Base-by-base conservation (phyloP, 2,888 invertebrate genomes). In the Uloborus plumipes region DNA sequence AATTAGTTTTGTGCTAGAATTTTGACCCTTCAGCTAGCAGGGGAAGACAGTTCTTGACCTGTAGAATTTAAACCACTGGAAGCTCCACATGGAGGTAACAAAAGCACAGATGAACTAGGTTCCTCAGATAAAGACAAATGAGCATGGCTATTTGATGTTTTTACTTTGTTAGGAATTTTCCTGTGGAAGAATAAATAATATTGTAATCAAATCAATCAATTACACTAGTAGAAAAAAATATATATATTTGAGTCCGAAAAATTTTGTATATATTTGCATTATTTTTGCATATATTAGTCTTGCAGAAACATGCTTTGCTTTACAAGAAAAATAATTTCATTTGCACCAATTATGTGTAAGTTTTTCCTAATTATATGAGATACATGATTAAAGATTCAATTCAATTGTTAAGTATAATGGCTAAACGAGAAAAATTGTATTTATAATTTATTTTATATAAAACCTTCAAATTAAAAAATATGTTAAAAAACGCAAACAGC, bases 31-130 rank as follows among this genome's bases (percentile, higher is more conserved):
- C 83, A 83, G 62, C 83, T 83, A 83, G 73, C 77, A 64, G 83
- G 83, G 71, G 77, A 83, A 83, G 83, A 83, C 73, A 83, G 66
- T 77, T 83, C 83, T 77, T 83, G 83, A 69, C 83, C 83, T 64
- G 66, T 62, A 53, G 82, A 72, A 72, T 76, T 71, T 53, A 66
- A 11, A 67, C 66, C 62, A 77, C 76, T 77, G 69, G 83, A 77
- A 73, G 77, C 62, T 73, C 83, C 83, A 83, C 73, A 73, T 16
- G 58, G 72, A 61, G 83, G 83, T 66, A 81, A 66, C 62, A 82
- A 71, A 59, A 82, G 71, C 50, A 71, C 77, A 61, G 81, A 78
- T 73, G 84, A 74, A 76, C 62, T 78, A 62, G 73, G 81, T 26
- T 81, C 84, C 65, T 81, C 81, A 51, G 81, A 84, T 31, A 77